phyloP scores from a whole-genome alignment of 2,797 vertebrate genomes.

The Oophaga sylvatica region DNA sequence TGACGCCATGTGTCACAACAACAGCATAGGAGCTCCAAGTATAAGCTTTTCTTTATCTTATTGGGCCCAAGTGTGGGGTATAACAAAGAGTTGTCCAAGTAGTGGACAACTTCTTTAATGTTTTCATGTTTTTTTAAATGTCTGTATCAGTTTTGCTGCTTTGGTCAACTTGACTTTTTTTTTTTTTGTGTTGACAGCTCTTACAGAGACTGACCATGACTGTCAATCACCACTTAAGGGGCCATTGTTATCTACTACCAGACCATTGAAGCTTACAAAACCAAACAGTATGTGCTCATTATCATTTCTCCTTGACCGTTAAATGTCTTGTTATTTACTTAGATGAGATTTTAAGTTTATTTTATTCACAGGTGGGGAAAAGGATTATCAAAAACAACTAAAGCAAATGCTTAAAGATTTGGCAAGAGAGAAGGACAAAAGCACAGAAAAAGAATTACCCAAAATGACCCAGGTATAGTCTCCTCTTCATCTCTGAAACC shows the following conservation, averaged over 20 bases:
- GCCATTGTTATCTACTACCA: slow-evolving; percentile 84
- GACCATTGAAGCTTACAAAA: slow-evolving; percentile 83
- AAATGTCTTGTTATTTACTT: too few species aligned
- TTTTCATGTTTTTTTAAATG: background rate
- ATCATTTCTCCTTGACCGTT: background rate
- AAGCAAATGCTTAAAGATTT: slow-evolving; percentile 95
- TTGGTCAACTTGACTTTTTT: background rate
- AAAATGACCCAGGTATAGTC: slow-evolving; percentile 91
- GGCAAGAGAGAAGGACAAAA: slow-evolving; percentile 85
- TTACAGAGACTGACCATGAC: slow-evolving; percentile 85
- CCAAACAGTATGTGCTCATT: slow-evolving; percentile 74
- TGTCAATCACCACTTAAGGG: slow-evolving; percentile 83
- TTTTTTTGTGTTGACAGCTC: slow-evolving; percentile 73
- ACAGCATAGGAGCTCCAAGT: too few species aligned
- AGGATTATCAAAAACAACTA: slow-evolving; percentile 89
- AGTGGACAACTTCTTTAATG: background rate
- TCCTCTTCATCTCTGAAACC: background rate
- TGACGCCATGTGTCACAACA: too few species aligned
- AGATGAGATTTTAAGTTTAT: background rate
- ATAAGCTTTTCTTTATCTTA: too few species aligned
- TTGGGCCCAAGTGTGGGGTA: too few species aligned
- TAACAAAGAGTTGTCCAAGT: too few species aligned
- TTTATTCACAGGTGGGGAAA: slow-evolving; percentile 72
- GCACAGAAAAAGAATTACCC: slow-evolving; percentile 83
- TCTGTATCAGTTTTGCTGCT: background rate